phyloP scores from a whole-genome alignment of 2,113 vertebrate species.

The Xenopus borealis region DNA sequence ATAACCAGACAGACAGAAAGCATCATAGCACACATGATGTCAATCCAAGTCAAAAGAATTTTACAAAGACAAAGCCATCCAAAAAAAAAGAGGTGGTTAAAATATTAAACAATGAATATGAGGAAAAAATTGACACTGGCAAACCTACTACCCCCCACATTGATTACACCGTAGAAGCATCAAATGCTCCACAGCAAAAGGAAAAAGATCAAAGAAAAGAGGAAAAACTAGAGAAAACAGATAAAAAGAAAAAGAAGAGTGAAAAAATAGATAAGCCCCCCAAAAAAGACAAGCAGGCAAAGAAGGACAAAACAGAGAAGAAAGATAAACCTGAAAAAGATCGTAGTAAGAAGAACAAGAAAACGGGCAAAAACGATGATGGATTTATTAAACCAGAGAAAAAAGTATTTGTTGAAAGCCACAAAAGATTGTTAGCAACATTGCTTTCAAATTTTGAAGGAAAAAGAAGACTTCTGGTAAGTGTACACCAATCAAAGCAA shows the following conservation, averaged over 20 bases:
- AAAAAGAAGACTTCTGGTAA: conserved; percentile 88
- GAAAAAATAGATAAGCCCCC: conserved; percentile 69
- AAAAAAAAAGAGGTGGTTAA: conserved; percentile 77
- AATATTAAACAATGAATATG: conserved; percentile 81
- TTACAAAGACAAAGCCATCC: conserved; percentile 67
- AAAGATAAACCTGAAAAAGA: conserved; percentile 77
- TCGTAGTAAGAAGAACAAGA: conserved; percentile 82
- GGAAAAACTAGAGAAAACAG: conserved; percentile 66
- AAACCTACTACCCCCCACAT: conserved; percentile 63
- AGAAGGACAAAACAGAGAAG: conserved; percentile 78
- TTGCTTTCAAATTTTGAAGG: conserved; percentile 91
- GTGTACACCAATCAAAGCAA: conserved; percentile 52
- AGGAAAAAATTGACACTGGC: conserved; percentile 73
- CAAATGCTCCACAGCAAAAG: conserved; percentile 65
- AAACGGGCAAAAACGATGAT: conserved; percentile 69
- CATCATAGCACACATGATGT: conserved; percentile 62
- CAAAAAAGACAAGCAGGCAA: conserved; percentile 73
- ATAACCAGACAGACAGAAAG: conserved; percentile 81
- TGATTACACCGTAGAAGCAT: conserved; percentile 64
- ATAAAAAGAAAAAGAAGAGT: conserved; percentile 86
- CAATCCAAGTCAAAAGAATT: conserved; percentile 67
- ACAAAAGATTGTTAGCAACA: conserved; percentile 67
- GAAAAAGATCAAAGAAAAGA: conserved; percentile 73
- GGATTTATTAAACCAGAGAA: conserved; percentile 72
- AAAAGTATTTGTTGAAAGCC: conserved; percentile 60